phyloP scores from a whole-genome alignment of 64 coral and sea anemone genomes.

The Acropora tenuis region DNA sequence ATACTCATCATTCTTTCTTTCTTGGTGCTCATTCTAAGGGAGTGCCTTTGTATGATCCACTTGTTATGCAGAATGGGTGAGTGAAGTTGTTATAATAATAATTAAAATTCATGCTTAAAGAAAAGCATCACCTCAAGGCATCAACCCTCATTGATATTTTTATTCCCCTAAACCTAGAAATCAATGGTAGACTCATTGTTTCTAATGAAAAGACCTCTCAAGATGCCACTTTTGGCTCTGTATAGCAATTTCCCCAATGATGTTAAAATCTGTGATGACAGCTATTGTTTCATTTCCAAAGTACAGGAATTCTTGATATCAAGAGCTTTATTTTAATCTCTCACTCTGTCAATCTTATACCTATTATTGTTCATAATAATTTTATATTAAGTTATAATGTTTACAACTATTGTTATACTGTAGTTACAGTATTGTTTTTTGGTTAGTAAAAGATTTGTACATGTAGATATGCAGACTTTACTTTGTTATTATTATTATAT shows the following conservation, averaged over 20 bases:
- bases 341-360: background rate
- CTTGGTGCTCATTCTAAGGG: slow-evolving; percentile 15
- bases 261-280: background rate
- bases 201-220: no score
- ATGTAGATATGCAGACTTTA: no score
- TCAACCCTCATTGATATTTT: no score
- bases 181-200: no score
- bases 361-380: no score
- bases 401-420: no score
- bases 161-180: no score
- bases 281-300: background rate
- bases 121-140: no score
- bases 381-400: no score
- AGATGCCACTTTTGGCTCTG: background rate
- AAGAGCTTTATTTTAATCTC: background rate
- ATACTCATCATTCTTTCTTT: background rate
- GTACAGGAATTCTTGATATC: background rate
- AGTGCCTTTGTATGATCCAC: slow-evolving; percentile 66
- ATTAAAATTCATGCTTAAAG: background rate
- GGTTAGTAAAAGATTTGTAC: no score
- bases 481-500: no score
- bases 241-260: background rate
- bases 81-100: background rate
- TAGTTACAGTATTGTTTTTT: no score
- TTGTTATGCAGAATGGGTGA: slow-evolving; percentile 83